A percentile compares a stretch with the other conserved stretches of the same genome.
These are phyloP conservation scores for Palythoa grandiflora DNA, from an alignment of 92 coral and sea anemone species.

Conservation along the genomic window DNA sequence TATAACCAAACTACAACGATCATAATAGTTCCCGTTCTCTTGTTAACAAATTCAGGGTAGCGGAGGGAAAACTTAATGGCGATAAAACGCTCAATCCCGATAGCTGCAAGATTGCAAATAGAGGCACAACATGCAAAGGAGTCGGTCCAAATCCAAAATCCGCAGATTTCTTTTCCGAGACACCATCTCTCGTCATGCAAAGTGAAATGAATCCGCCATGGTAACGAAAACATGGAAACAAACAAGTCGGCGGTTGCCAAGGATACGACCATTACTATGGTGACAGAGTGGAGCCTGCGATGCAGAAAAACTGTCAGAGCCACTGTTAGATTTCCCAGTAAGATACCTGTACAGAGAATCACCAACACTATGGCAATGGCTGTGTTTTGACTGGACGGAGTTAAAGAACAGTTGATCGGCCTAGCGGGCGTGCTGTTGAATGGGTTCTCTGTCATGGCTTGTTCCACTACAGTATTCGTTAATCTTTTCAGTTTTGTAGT, in stretches of 20 bases:
- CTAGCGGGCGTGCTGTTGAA: neutral
- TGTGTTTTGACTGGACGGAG: conserved; percentile 47
- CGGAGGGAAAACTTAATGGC: conserved; percentile 83
- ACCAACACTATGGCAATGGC: conserved; percentile 55
- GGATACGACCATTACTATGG: conserved; percentile 79
- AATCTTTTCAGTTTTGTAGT: neutral
- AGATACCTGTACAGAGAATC: conserved; percentile 65
- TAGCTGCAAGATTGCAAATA: conserved; percentile 77
- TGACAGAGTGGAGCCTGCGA: conserved; percentile 73
- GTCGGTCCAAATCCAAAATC: conserved; percentile 87
- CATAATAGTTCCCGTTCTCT: conserved; percentile 65
- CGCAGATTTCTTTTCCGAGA: conserved; percentile 62
- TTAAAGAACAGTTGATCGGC: conserved; percentile 9
- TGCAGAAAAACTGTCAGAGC: conserved; percentile 64
- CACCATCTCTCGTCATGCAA: conserved; percentile 77
- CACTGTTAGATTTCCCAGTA: conserved; percentile 73
- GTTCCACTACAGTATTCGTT: neutral
- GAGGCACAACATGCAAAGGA: conserved; percentile 86
- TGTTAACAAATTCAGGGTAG: conserved; percentile 61
- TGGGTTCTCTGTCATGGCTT: neutral
- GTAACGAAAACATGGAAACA: conserved; percentile 79
- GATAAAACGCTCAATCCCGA: conserved; percentile 83
- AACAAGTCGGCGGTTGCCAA: conserved; percentile 83
- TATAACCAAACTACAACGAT: conserved; percentile 74
- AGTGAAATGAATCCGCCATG: conserved; percentile 74